Base-by-base conservation (phyloP, 2,888 invertebrate species). In the Ommatoiulus sabulosus region DNA sequence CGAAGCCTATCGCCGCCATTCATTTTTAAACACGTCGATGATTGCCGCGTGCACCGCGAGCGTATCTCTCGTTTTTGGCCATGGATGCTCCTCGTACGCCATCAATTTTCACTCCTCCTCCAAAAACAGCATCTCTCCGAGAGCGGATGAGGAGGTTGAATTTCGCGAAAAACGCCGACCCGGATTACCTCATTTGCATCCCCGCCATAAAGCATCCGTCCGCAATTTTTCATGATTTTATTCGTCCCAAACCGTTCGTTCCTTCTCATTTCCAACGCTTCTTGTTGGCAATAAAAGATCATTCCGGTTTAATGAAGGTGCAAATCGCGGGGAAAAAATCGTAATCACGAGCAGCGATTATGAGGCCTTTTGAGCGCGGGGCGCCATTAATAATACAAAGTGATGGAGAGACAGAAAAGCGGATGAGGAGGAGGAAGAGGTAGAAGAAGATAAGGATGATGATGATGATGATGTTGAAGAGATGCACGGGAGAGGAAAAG, bases 301-400 rank as follows among this genome's bases (percentile, higher is more conserved):
- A 44, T 44, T 20, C 44, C 20, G n/a, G 86, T 46, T 86, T 44
- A 86, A 86, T 86, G 86, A 86, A 86, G 44, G 86, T 44, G 86
- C 44, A 86, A 86, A 86, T 86, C 44, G 86, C 35, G 86, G 44
- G 86, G 52, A 52, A 86, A 86, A 86, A 86, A 86, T 46, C 20
- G 86, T 86, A 86, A 44, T 86, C 86, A 86, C 86, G 48, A 44
- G 86, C 44, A 86, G 86, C 86, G 43, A 86, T 86, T 86, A 86
- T 44, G 86, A 46, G 44, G 44, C 84, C 84, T 84, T 84, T 84
- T 84, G 84, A 43, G 84, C 44, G 44, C 35, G 10, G 44, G 3
- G 44, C 12, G 48, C 44, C 86, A 86, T 86, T 86, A 86, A 86
- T 86, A 86, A 86, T 86, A n/a, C n/a, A n/a, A 86, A 86, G 86